A percentile compares a stretch with the other conserved stretches of the same genome.
Evolutionary conservation across 2,888 invertebrate genomes (phyloP).

Genomic region (Bombylius major): DNA sequence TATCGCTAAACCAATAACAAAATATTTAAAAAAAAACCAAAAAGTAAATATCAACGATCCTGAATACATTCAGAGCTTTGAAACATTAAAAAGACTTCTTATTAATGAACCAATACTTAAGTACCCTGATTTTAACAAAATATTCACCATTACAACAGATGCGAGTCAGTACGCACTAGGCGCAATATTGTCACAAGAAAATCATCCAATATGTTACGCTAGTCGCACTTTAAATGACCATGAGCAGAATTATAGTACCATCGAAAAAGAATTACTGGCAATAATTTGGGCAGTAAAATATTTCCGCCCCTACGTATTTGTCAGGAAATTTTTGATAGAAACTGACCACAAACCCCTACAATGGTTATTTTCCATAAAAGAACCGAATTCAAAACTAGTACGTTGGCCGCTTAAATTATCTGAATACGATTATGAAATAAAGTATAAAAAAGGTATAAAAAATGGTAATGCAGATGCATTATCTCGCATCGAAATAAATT

Average conservation of each 20-base stretch:
- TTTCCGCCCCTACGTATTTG: conserved; percentile 1
- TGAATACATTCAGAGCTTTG: conserved; percentile 4
- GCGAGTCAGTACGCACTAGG: not conserved
- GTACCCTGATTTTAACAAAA: not conserved
- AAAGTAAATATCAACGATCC: not conserved
- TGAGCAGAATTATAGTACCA: conserved; percentile 16
- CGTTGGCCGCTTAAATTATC: not conserved
- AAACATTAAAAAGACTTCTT: conserved; percentile 7
- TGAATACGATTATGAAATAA: conserved; percentile 1
- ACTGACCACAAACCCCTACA: not conserved
- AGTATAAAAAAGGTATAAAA: conserved; percentile 9
- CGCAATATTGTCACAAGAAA: conserved; percentile 16
- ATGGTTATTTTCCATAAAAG: conserved; percentile 8
- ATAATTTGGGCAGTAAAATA: conserved; percentile 6
- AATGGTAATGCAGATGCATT: conserved; percentile 13
- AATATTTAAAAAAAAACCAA: not conserved
- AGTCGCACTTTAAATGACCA: too few species aligned
- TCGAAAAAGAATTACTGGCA: conserved; percentile 7
- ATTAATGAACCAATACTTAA: conserved; percentile 8
- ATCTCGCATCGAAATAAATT: conserved; percentile 1
- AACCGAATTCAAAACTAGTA: conserved; percentile 13
- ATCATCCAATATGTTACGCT: conserved; percentile 20
- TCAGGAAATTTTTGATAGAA: not conserved
- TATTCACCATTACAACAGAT: not conserved
- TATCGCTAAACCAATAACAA: not conserved